These are phyloP conservation scores for Apodemia duryi DNA, from an alignment of 2,888 invertebrate genomes.

Conservation along the genomic window DNA sequence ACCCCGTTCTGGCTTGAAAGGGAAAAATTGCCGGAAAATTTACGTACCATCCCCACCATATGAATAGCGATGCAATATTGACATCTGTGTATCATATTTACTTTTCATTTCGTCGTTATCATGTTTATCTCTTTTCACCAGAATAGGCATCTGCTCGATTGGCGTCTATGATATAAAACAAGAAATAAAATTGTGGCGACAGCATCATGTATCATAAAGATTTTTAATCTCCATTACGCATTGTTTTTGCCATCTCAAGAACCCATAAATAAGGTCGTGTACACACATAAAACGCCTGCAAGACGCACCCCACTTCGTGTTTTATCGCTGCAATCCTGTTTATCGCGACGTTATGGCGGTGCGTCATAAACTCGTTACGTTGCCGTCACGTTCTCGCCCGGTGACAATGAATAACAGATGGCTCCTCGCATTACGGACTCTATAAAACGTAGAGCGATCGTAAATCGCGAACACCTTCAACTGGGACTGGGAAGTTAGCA, in stretches of 20 bases:
- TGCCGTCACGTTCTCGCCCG: conserved; percentile 8
- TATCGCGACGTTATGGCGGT: conserved; percentile 3
- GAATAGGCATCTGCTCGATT: too few species aligned
- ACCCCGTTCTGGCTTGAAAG: too few species aligned
- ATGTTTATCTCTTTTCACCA: too few species aligned
- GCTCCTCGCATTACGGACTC: conserved; percentile 5
- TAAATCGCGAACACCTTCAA: conserved; percentile 2
- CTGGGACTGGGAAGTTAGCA: conserved; percentile 2
- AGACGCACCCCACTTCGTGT: conserved; percentile 4
- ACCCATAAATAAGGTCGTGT: conserved; percentile 1
- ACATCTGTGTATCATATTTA: too few species aligned
- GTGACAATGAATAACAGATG: conserved; percentile 14
- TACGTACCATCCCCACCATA: too few species aligned
- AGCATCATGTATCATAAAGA: not conserved
- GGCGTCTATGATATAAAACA: too few species aligned
- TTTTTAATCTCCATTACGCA: not conserved
- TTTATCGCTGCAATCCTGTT: conserved; percentile 10
- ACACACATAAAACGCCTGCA: not conserved
- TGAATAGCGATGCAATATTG: too few species aligned
- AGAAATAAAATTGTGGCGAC: too few species aligned
- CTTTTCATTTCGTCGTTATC: too few species aligned
- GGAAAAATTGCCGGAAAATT: too few species aligned
- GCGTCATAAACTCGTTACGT: conserved; percentile 11
- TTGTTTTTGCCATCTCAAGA: not conserved
- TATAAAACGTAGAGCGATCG: conserved; percentile 13